Percentiles rank a stretch among this genome's conserved stretches.
Evolutionary conservation across 2,888 invertebrate genomes (phyloP).

Genomic region (Exephanes ischioxanthus): DNA sequence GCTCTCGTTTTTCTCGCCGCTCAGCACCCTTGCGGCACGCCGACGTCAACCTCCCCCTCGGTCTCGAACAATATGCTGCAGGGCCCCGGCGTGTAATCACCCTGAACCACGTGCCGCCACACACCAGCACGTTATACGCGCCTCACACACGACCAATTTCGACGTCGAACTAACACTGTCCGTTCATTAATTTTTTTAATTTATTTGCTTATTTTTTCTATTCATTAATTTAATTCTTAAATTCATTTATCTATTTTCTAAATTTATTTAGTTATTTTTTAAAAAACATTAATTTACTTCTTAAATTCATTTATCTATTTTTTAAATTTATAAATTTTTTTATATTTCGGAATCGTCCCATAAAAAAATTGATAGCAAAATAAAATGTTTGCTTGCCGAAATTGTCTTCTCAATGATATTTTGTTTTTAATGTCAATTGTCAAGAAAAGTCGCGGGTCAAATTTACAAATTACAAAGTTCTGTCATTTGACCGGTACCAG

Average conservation of each 20-base stretch:
- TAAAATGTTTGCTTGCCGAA: background rate
- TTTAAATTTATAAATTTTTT: background rate
- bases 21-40: constrained; percentile 68
- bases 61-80: constrained; percentile 79
- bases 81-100: constrained; percentile 77
- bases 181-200: constrained; percentile 46
- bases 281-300: no score
- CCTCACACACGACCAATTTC: constrained; percentile 26
- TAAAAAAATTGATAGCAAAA: background rate
- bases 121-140: constrained; percentile 47
- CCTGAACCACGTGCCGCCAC: constrained; percentile 79
- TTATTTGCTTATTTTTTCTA: no score
- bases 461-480: no score
- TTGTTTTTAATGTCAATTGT: no score
- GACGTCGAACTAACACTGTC: constrained; percentile 73
- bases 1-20: constrained; percentile 49
- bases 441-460: no score
- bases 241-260: no score
- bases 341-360: no score
- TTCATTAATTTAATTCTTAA: background rate
- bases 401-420: no score
- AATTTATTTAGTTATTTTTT: constrained; percentile 11
- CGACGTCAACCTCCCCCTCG: constrained; percentile 65
- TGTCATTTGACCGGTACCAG: no score
- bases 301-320: constrained; percentile 14